These are phyloP conservation scores for Rhopalosiphum maidis DNA, from an alignment of 1,140 invertebrate species.

Conservation along the genomic window DNA sequence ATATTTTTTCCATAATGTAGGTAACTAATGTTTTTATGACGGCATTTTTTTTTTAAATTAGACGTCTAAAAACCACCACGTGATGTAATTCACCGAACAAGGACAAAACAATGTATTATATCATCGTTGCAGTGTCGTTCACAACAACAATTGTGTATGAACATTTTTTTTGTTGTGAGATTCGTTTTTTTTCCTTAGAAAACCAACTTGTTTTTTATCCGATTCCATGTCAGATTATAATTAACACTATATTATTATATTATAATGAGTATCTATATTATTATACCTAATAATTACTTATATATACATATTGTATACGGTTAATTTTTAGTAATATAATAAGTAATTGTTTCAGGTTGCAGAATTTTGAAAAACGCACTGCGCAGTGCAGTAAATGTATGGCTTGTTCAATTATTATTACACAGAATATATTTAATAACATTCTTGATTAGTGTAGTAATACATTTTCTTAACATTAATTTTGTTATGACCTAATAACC, in stretches of 20 bases:
- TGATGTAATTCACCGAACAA: neutral
- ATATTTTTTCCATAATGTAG: neutral
- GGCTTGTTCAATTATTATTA: neutral
- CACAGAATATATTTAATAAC: neutral
- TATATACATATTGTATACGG: neutral
- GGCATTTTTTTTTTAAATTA: conserved; percentile 17
- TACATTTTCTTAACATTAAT: conserved; percentile 5
- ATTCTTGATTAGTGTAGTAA: conserved; percentile 1
- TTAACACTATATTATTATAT: neutral
- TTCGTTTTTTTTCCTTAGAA: neutral
- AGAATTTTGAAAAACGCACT: neutral
- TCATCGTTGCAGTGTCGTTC: neutral
- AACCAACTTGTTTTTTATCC: neutral
- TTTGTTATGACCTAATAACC: conserved; percentile 31
- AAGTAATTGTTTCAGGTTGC: conserved; percentile 34
- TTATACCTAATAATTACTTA: neutral
- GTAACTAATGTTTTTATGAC: neutral
- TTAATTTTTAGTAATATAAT: neutral
- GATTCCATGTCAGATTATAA: neutral
- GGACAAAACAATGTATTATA: conserved; percentile 28
- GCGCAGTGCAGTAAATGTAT: neutral
- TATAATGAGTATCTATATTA: neutral
- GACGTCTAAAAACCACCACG: neutral
- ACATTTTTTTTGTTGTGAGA: neutral
- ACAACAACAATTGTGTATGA: neutral